A percentile compares a stretch with the other conserved stretches of the same genome.
Conservation (phyloP, 1,140 invertebrate genomes). For the Paracyclopina nana region DNA sequence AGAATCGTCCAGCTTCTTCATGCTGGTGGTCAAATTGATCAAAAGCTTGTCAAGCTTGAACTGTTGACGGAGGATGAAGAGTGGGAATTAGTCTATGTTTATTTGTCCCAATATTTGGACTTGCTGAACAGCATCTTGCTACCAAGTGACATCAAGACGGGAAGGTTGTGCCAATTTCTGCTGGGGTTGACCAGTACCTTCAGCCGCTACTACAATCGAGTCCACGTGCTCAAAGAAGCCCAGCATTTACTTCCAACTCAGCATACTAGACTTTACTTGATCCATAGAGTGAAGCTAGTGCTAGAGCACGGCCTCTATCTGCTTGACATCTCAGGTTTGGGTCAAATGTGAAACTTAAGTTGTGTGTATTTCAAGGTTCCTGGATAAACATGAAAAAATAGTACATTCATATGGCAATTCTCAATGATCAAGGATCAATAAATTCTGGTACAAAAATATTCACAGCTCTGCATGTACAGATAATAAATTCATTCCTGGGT, state of each 20-base stretch:
- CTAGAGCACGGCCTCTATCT: not conserved
- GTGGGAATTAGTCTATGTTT: not conserved
- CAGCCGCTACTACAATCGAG: not conserved
- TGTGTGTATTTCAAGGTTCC: too few species aligned
- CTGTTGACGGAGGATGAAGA: not conserved
- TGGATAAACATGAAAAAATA: too few species aligned
- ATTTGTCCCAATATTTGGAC: not conserved
- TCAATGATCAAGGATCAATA: too few species aligned
- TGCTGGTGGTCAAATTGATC: too few species aligned
- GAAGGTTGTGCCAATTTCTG: not conserved
- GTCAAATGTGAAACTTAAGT: too few species aligned
- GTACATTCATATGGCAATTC: too few species aligned
- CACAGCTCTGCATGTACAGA: too few species aligned
- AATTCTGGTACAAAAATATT: too few species aligned
- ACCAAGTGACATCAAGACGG: not conserved
- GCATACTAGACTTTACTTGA: not conserved
- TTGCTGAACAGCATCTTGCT: not conserved
- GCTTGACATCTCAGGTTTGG: too few species aligned
- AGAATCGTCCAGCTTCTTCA: not conserved
- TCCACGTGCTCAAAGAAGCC: not conserved
- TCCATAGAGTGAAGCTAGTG: not conserved
- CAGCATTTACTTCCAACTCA: not conserved
- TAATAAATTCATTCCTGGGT: too few species aligned
- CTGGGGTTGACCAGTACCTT: not conserved
- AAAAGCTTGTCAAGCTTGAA: too few species aligned